Evolutionary conservation across 2,888 invertebrate species (phyloP).

Genomic region (Meandrusa payeni): DNA sequence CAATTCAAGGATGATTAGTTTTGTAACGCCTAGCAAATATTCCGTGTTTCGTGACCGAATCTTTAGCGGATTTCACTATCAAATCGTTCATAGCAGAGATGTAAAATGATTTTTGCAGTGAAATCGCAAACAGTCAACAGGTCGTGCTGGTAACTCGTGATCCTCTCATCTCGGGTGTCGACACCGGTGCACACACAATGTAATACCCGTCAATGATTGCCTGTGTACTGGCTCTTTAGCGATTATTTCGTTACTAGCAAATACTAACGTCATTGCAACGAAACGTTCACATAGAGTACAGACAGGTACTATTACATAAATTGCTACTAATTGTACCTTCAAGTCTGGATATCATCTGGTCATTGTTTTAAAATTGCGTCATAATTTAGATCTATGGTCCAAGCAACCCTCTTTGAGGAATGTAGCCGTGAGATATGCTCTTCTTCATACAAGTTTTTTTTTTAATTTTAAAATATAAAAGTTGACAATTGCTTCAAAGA

Average conservation of each 20-base stretch:
- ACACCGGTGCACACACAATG: slow-evolving; percentile 25
- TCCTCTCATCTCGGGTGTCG: slow-evolving; percentile 38
- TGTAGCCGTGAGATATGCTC: too few species aligned
- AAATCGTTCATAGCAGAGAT: slow-evolving; percentile 27
- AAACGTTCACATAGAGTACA: too few species aligned
- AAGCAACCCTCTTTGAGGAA: too few species aligned
- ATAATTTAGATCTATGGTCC: too few species aligned
- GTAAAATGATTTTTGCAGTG: slow-evolving; percentile 44
- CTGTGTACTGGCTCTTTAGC: slow-evolving; percentile 2
- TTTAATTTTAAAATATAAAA: too few species aligned
- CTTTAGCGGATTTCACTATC: slow-evolving; percentile 43
- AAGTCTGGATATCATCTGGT: too few species aligned
- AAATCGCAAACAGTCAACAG: slow-evolving; percentile 52
- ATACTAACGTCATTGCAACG: not conserved
- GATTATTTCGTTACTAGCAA: slow-evolving; percentile 3
- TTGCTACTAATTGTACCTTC: too few species aligned
- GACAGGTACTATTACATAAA: too few species aligned
- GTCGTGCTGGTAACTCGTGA: slow-evolving; percentile 50
- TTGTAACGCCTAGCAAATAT: slow-evolving; percentile 8
- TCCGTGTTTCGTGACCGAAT: slow-evolving; percentile 31
- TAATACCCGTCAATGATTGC: slow-evolving; percentile 7
- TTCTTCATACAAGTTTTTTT: too few species aligned
- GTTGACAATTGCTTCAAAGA: too few species aligned
- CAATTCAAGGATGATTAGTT: slow-evolving; percentile 13
- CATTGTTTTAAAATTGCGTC: too few species aligned